Evolutionary conservation across 2,797 vertebrate genomes (phyloP).

Genomic region (Novumbra hubbsi): DNA sequence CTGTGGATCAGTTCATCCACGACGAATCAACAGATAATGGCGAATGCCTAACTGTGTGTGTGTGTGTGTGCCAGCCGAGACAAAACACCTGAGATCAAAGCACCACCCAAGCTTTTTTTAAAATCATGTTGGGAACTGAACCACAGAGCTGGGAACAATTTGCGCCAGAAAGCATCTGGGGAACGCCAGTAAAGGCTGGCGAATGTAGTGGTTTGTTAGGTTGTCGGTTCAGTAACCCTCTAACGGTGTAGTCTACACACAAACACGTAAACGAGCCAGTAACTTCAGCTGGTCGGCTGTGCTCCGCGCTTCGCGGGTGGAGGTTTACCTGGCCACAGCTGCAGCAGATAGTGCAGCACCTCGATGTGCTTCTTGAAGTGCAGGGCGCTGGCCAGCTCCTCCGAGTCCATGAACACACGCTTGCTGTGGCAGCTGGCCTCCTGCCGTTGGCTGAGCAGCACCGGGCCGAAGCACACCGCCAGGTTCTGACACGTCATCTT

Average conservation of each 20-base stretch:
- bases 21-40: slow-evolving; percentile 50
- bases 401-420: slow-evolving; percentile 91
- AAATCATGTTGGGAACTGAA: slow-evolving; percentile 41
- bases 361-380: slow-evolving; percentile 91
- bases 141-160: slow-evolving; percentile 18
- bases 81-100: slow-evolving; percentile 57
- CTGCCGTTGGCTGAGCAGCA: slow-evolving; percentile 92
- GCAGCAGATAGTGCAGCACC: slow-evolving; percentile 85
- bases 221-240: background rate
- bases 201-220: background rate
- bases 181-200: background rate
- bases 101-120: slow-evolving; percentile 11
- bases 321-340: slow-evolving; percentile 92
- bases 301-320: slow-evolving; percentile 87
- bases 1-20: slow-evolving; percentile 47
- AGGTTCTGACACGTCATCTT: slow-evolving; percentile 99
- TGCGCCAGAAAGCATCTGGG: background rate
- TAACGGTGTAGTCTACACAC: background rate
- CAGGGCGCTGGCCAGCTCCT: slow-evolving; percentile 74
- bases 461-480: slow-evolving; percentile 96
- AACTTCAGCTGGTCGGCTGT: background rate
- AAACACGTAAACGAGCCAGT: background rate
- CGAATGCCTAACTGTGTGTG: slow-evolving; percentile 47
- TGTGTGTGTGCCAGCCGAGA: slow-evolving; percentile 35
- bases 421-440: slow-evolving; percentile 89